Percentiles rank a stretch among this genome's conserved stretches.
Conservation (phyloP, 2,113 vertebrate species). For the Paradisaea rubra region DNA sequence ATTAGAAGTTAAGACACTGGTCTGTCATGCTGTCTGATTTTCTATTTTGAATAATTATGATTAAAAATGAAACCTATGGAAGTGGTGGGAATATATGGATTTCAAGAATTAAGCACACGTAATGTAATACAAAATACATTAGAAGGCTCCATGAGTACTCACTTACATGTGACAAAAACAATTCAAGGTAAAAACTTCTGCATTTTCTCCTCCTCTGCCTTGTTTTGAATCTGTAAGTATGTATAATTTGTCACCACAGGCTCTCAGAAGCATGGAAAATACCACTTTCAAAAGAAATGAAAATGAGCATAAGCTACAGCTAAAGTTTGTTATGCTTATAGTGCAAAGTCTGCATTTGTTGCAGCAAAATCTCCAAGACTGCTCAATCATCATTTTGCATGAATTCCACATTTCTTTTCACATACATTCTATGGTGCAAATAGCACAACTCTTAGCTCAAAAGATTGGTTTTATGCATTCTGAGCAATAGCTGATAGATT, state of each 20-base stretch:
- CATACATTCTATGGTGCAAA: background rate
- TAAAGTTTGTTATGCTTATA: background rate
- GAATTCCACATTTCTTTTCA: background rate
- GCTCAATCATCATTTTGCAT: background rate
- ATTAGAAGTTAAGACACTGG: background rate
- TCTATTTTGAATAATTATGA: background rate
- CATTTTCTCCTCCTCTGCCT: background rate
- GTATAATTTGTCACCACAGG: background rate
- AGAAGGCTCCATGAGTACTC: background rate
- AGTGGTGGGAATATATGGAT: background rate
- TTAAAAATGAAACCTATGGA: background rate
- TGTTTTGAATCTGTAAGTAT: conserved; percentile 12
- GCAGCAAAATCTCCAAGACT: background rate
- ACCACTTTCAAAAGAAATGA: background rate
- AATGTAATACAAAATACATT: background rate
- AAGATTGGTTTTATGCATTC: background rate
- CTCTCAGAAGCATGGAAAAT: conserved; percentile 2
- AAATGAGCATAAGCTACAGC: background rate
- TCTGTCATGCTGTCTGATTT: background rate
- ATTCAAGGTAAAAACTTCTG: background rate
- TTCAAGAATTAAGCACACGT: background rate
- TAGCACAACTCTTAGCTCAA: background rate
- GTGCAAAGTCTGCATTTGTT: background rate
- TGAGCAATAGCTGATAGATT: background rate
- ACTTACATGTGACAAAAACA: background rate